Evolutionary conservation across 1,140 invertebrate genomes (phyloP), one percentile per base, ranked within the genome.

Genomic region (Teleogryllus occipitalis): DNA sequence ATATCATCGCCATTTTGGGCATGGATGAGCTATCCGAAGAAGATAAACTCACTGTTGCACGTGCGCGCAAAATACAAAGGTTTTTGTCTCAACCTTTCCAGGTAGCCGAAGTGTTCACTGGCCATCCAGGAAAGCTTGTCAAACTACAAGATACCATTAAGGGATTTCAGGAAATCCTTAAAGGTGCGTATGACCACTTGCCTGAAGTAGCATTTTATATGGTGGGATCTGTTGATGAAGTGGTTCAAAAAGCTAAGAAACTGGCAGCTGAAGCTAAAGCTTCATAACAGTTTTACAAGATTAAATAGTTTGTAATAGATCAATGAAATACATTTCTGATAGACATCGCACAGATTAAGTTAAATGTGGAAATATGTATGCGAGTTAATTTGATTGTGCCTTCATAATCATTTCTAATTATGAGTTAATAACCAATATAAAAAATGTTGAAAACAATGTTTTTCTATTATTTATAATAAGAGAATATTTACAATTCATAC

Each of bases 11-110:
- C 83, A 99, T 99, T 87, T 90, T 98, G 89, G 97, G 97, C 93
- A 99, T 99, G 97, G 98, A 99, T 87, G 98, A 99, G 87, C 93
- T 99, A 90, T 98, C 96, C 83, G 97, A 99, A 88, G 97, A 99
- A 87, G 98, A 99, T 87, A 99, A 99, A 87, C 87, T 99, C 83
- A 98, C 96, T 65, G 98, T 99, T 14, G 92, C 97, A 8, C 92
- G 98, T 84, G 98, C 98, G 74, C 93, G 98, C 85, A 99, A 99
- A 88, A 99, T 99, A 85, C 97, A 99, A 87, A 93, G 95, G 86
- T 99, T 99, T 93, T 90, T 99, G 82, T 98, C 97, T 39, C 98
- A 99, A 87, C 98, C 98, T 88, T 99, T 99, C 96, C 94, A 98
- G 89, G 95, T 97, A 82, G 96, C 96, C 85, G 96, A 98, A 87